A percentile compares a stretch with the other conserved stretches of the same genome.
Conservation (phyloP, 2,888 invertebrate genomes). For the Aquatica leii region DNA sequence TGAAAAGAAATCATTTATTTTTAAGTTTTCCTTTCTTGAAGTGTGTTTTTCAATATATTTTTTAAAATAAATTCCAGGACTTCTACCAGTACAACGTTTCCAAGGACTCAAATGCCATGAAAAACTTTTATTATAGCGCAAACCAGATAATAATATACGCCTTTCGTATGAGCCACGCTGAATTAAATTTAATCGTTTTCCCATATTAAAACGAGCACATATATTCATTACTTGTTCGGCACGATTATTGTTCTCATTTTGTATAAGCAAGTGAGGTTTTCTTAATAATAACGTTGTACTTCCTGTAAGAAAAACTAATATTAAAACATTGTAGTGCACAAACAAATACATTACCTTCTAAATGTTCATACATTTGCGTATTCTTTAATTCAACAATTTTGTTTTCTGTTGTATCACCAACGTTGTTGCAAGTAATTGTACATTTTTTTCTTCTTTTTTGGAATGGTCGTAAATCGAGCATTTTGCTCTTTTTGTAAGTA, state of each 20-base stretch:
- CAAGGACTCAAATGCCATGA: not conserved
- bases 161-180: constrained; percentile 21
- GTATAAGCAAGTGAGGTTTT: constrained; percentile 12
- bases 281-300: not conserved
- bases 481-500: not conserved
- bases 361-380: not conserved
- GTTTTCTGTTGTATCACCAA: not conserved
- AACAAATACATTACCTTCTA: constrained; percentile 3
- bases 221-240: constrained; percentile 27
- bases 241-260: constrained; percentile 25
- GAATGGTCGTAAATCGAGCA: not conserved
- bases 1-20: no score
- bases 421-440: not conserved
- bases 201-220: constrained; percentile 27
- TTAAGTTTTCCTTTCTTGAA: no score
- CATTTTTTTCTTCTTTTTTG: not conserved
- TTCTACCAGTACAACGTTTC: not conserved
- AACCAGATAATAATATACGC: constrained; percentile 1
- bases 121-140: constrained; percentile 6
- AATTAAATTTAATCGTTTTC: constrained; percentile 17
- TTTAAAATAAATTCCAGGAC: not conserved
- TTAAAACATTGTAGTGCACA: not conserved
- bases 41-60: no score
- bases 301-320: not conserved
- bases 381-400: not conserved